Percentiles rank a stretch among this genome's conserved stretches.
phyloP scores from a whole-genome alignment of 2,888 invertebrate genomes.

The Ypsolopha scabrella region DNA sequence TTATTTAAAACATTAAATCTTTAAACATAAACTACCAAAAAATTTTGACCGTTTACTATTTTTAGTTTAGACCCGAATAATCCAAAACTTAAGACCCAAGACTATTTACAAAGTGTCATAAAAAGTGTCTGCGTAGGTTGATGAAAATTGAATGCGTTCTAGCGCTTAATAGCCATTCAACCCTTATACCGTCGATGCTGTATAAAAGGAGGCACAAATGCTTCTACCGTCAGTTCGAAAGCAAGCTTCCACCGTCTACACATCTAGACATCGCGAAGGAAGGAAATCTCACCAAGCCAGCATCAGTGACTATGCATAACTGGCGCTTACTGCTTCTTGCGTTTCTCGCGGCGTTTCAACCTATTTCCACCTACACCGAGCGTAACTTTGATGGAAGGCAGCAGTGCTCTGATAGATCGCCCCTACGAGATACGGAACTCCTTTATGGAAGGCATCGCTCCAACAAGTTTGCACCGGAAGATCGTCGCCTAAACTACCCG shows the following conservation, averaged over 20 bases:
- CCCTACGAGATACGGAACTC: conserved; percentile 19
- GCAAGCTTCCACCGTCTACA: conserved; percentile 38
- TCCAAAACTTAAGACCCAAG: conserved; percentile 17
- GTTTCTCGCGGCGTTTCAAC: conserved; percentile 44
- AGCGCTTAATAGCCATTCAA: conserved; percentile 54
- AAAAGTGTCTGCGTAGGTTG: conserved; percentile 31
- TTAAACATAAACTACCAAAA: neutral
- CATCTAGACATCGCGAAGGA: conserved; percentile 27
- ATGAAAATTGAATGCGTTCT: conserved; percentile 61
- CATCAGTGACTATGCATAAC: conserved; percentile 60
- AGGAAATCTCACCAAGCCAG: conserved; percentile 20
- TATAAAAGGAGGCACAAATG: conserved; percentile 38
- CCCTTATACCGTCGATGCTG: conserved; percentile 21
- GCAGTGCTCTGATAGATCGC: conserved; percentile 28
- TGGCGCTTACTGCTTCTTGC: conserved; percentile 58
- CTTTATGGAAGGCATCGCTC: conserved; percentile 19
- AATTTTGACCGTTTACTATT: neutral
- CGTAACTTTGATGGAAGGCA: conserved; percentile 51
- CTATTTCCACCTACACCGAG: conserved; percentile 41
- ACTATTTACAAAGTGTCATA: conserved; percentile 11
- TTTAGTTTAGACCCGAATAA: too few species aligned
- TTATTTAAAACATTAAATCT: too few species aligned
- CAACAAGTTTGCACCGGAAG: conserved; percentile 14
- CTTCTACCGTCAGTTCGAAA: conserved; percentile 39
- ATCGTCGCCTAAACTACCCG: conserved; percentile 12